phyloP scores from a whole-genome alignment of 37 sponge, comb jelly and placozoan species.

The Corticium candelabrum region DNA sequence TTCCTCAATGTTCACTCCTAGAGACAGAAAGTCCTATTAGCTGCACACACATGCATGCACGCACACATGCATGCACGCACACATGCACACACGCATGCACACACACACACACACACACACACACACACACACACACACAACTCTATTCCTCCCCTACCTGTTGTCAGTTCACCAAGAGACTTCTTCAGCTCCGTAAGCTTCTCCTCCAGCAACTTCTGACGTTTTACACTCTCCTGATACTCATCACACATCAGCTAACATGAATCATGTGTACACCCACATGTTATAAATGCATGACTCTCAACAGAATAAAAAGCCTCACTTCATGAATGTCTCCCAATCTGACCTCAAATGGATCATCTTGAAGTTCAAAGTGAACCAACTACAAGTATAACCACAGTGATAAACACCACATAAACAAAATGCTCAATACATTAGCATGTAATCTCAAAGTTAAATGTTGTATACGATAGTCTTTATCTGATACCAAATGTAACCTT shows the following conservation, averaged over 20 bases:
- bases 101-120: too few relatives aligned
- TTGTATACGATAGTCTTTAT: too few relatives aligned
- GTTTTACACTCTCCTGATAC: neutral
- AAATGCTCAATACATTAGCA: neutral
- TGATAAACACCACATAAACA: neutral
- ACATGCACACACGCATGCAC: neutral
- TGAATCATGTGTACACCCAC: too few relatives aligned
- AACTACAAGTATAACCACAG: neutral
- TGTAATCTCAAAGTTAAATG: too few relatives aligned
- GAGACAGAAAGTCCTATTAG: neutral
- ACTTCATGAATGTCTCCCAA: constrained; percentile 75
- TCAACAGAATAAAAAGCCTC: too few relatives aligned
- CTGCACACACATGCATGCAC: constrained; percentile 10
- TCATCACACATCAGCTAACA: constrained; percentile 3
- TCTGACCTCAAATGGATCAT: constrained; percentile 81
- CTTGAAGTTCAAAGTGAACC: constrained; percentile 36
- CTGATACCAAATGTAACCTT: too few relatives aligned
- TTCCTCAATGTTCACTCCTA: too few relatives aligned
- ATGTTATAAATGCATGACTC: too few relatives aligned
- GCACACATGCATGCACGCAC: neutral
- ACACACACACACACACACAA: too few relatives aligned
- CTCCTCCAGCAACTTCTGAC: neutral
- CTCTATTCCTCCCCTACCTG: too few relatives aligned
- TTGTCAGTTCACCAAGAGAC: neutral
- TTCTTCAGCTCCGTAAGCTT: neutral